A percentile compares a stretch with the other conserved stretches of the same genome.
Conservation (phyloP, 2,113 vertebrate genomes). For the Misgurnus anguillicaudatus region DNA sequence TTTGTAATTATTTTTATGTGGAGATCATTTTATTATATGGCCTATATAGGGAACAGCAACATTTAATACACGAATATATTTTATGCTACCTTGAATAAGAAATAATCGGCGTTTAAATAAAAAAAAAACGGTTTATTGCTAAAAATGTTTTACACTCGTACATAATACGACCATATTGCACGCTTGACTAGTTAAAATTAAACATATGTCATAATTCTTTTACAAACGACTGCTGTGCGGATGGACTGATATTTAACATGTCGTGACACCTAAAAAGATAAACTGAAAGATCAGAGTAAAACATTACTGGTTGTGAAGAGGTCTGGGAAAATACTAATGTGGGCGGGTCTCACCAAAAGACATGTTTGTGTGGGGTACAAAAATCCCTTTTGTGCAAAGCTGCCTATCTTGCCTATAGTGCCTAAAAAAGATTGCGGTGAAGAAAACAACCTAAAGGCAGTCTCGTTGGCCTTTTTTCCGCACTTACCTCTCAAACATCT, state of each 20-base stretch:
- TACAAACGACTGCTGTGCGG: not conserved
- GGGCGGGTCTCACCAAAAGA: constrained; percentile 46
- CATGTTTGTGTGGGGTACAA: constrained; percentile 52
- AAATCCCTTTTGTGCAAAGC: constrained; percentile 28
- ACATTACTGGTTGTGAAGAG: constrained; percentile 2
- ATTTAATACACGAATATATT: no score
- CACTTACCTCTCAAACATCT: constrained; percentile 88
- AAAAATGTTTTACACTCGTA: not conserved
- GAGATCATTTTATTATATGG: no score
- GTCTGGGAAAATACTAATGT: constrained; percentile 35
- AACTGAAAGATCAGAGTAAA: not conserved
- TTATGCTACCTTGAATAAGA: no score
- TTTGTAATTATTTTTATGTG: no score
- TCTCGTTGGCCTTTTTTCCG: constrained; percentile 94
- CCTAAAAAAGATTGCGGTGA: constrained; percentile 56
- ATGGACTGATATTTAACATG: not conserved
- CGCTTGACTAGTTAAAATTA: not conserved
- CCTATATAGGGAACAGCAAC: no score
- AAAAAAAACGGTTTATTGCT: no score
- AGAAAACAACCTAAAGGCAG: constrained; percentile 82
- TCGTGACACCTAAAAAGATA: not conserved
- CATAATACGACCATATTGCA: not conserved
- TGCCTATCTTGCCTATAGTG: constrained; percentile 46
- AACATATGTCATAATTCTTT: not conserved
- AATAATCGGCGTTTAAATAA: no score